phyloP scores from a whole-genome alignment of 2,797 vertebrate species.

The Neostethus bicornis region DNA sequence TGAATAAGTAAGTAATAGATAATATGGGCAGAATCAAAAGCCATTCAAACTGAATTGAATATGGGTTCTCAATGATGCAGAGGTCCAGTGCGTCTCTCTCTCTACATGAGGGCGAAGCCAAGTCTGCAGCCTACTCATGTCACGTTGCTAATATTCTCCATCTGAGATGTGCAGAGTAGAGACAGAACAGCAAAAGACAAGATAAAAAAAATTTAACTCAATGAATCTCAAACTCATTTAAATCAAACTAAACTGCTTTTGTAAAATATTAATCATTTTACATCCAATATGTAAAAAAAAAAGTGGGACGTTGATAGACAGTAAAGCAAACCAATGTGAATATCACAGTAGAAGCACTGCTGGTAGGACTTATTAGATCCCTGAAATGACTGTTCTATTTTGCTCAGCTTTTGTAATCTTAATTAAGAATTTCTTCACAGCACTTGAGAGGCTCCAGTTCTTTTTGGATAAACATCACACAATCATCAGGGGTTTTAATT shows the following conservation, averaged over 20 bases:
- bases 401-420: constrained; percentile 57
- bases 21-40: constrained; percentile 79
- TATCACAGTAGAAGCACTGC: constrained; percentile 23
- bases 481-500: constrained; percentile 60
- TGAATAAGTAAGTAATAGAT: constrained; percentile 83
- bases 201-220: constrained; percentile 26
- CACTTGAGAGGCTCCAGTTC: constrained; percentile 46
- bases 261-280: constrained; percentile 49
- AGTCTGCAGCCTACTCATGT: constrained; percentile 55
- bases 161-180: constrained; percentile 41
- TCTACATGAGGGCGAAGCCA: constrained; percentile 65
- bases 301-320: constrained; percentile 33
- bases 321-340: constrained; percentile 14
- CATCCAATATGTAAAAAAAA: constrained; percentile 22
- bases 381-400: constrained; percentile 45
- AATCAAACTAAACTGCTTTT: constrained; percentile 38
- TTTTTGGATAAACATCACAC: constrained; percentile 70
- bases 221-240: constrained; percentile 32
- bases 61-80: constrained; percentile 75
- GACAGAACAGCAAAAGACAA: constrained; percentile 29
- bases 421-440: constrained; percentile 64
- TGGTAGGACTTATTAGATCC: constrained; percentile 27
- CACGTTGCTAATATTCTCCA: constrained; percentile 45
- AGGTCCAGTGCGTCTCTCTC: constrained; percentile 68
- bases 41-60: constrained; percentile 80